phyloP scores from a whole-genome alignment of 2,888 invertebrate genomes.

The Aphodius sticticus region DNA sequence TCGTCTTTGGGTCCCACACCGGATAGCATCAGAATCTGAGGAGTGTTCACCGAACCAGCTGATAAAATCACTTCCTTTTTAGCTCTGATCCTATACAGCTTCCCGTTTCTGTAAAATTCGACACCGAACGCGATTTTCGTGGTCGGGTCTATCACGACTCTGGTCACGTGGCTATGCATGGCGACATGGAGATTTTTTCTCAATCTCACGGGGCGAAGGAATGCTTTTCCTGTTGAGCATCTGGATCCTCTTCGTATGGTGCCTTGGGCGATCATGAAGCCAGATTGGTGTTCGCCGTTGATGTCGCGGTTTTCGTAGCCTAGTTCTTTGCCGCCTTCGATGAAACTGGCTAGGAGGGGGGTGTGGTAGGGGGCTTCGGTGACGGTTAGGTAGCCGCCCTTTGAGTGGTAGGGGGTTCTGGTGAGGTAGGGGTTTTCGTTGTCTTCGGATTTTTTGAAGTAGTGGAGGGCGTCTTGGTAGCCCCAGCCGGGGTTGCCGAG shows the following conservation, averaged over 20 bases:
- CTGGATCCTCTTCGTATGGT: conserved; percentile 80
- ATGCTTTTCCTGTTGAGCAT: conserved; percentile 90
- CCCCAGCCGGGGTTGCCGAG: conserved; percentile 91
- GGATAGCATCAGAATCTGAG: conserved; percentile 92
- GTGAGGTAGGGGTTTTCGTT: conserved; percentile 86
- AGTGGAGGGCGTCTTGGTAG: conserved; percentile 78
- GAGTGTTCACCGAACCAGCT: conserved; percentile 91
- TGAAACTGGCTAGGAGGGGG: conserved; percentile 81
- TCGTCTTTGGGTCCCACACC: conserved; percentile 84
- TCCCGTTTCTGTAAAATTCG: conserved; percentile 78
- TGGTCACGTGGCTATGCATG: conserved; percentile 81
- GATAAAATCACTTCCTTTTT: conserved; percentile 88
- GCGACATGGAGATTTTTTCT: conserved; percentile 86
- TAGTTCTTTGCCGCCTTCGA: conserved; percentile 73
- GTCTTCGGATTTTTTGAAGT: conserved; percentile 92
- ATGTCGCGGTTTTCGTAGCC: conserved; percentile 85
- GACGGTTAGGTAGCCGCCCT: conserved; percentile 83
- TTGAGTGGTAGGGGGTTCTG: conserved; percentile 79
- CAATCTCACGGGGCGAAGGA: conserved; percentile 79
- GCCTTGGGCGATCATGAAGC: conserved; percentile 89
- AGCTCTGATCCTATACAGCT: conserved; percentile 76
- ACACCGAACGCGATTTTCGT: conserved; percentile 84
- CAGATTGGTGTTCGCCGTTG: conserved; percentile 86
- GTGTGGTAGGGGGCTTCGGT: conserved; percentile 89
- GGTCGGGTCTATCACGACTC: conserved; percentile 75